Conservation (phyloP, 2,113 vertebrate genomes). For the Erpornis zantholeuca region DNA sequence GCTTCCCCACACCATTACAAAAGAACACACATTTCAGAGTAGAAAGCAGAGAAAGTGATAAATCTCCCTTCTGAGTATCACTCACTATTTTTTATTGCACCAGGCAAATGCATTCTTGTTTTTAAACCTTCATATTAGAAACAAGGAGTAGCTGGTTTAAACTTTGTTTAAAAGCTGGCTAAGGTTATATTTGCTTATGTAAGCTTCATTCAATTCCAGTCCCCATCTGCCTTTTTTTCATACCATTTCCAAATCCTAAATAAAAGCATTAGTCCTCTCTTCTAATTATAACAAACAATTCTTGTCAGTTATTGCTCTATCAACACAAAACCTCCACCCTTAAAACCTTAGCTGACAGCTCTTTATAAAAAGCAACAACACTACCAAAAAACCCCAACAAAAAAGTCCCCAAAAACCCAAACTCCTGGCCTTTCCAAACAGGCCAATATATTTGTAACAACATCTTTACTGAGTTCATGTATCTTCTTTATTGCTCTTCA, state of each 20-base stretch:
- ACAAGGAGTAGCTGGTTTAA: slow-evolving; percentile 30
- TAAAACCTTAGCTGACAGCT: slow-evolving; percentile 59
- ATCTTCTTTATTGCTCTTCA: slow-evolving; percentile 82
- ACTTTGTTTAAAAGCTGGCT: slow-evolving; percentile 41
- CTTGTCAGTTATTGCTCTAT: slow-evolving; percentile 37
- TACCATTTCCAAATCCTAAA: slow-evolving; percentile 65
- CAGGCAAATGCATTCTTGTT: not conserved
- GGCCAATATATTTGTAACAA: slow-evolving; percentile 71
- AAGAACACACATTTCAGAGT: not conserved
- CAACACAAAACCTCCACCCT: not conserved
- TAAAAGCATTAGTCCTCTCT: slow-evolving; percentile 64
- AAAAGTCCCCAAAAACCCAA: not conserved
- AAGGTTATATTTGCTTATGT: slow-evolving; percentile 59
- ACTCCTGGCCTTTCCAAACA: slow-evolving; percentile 59
- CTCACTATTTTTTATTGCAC: not conserved
- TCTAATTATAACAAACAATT: slow-evolving; percentile 44
- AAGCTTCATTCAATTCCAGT: slow-evolving; percentile 67
- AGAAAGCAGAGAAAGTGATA: not conserved
- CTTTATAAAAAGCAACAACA: slow-evolving; percentile 30
- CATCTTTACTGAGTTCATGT: slow-evolving; percentile 74
- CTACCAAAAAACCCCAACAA: not conserved
- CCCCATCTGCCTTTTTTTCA: slow-evolving; percentile 55
- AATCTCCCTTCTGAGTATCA: not conserved
- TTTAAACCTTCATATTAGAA: slow-evolving; percentile 60
- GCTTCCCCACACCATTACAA: not conserved